Evolutionary conservation across 2,113 vertebrate genomes (phyloP).

Genomic region (Muntiacus muntjak): DNA sequence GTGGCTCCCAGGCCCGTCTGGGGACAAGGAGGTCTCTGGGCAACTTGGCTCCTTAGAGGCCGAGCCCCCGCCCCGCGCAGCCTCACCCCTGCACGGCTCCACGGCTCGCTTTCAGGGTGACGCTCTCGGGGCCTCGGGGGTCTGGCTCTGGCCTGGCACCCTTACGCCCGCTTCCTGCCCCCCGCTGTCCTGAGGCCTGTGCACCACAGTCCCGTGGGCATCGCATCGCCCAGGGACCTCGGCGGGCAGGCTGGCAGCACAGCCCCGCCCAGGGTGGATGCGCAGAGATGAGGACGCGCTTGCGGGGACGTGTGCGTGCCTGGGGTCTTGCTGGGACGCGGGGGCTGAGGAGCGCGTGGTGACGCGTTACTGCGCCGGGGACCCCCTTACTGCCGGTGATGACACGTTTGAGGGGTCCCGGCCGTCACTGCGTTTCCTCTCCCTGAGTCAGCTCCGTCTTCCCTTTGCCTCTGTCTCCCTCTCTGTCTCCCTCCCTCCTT

Average conservation of each 20-base stretch:
- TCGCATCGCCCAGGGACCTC: background rate
- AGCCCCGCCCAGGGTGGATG: background rate
- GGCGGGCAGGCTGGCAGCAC: background rate
- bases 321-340: background rate
- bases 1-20: background rate
- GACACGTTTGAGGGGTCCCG: background rate
- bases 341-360: background rate
- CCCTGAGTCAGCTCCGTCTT: background rate
- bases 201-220: background rate
- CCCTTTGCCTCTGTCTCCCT: no score
- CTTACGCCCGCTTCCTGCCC: background rate
- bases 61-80: accelerated
- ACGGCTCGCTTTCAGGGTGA: background rate
- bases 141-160: background rate
- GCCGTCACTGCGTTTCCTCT: background rate
- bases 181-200: background rate
- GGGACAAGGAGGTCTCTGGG: background rate
- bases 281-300: accelerated
- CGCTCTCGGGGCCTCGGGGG: background rate
- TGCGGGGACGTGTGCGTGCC: background rate
- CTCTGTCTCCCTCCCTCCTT: background rate
- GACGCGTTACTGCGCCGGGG: accelerated
- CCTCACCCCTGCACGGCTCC: background rate
- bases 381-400: background rate
- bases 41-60: background rate